phyloP scores from a whole-genome alignment of 2,797 vertebrate genomes.

The Rhabdomys pumilio region DNA sequence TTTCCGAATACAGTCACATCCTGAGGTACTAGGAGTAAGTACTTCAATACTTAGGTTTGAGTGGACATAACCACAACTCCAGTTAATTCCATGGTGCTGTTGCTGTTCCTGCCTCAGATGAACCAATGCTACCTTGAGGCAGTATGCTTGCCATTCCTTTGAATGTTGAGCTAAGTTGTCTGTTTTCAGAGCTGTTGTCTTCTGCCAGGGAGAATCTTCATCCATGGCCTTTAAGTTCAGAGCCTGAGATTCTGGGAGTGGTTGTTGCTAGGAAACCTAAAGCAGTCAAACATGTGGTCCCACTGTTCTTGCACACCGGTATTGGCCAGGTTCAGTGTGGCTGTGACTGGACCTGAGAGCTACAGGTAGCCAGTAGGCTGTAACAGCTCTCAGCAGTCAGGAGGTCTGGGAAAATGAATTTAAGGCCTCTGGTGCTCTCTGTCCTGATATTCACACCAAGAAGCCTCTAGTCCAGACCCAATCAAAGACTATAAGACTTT shows the following conservation, averaged over 20 bases:
- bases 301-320: background rate
- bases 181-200: background rate
- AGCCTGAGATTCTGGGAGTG: background rate
- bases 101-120: background rate
- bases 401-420: background rate
- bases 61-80: background rate
- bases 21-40: background rate
- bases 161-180: background rate
- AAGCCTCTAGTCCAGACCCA: background rate
- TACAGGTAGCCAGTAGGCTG: background rate
- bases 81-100: background rate
- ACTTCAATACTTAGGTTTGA: background rate
- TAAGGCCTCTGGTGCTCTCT: background rate
- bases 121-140: background rate
- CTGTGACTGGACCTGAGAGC: background rate
- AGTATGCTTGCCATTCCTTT: too few relatives aligned
- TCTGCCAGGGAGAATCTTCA: background rate
- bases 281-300: background rate
- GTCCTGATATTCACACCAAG: background rate
- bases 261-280: background rate
- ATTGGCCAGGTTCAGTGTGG: background rate
- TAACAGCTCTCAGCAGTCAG: background rate
- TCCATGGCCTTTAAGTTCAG: background rate
- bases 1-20: background rate
- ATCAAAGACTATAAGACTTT: background rate